Percentiles rank a stretch among this genome's conserved stretches.
phyloP scores from a whole-genome alignment of 2,113 vertebrate species.

The Laterallus jamaicensis region DNA sequence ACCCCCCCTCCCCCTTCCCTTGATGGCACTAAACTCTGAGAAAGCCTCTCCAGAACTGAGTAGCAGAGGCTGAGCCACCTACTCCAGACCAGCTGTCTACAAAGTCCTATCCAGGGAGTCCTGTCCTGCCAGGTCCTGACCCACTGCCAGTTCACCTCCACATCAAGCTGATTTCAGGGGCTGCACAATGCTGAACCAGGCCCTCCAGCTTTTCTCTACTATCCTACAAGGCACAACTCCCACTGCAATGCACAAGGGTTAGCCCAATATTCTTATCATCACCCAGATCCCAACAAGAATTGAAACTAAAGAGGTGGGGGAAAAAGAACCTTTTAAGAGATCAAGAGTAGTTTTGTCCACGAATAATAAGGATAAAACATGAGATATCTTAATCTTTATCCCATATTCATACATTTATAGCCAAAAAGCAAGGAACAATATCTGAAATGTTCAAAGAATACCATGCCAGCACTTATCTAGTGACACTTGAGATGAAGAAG shows the following conservation, averaged over 20 bases:
- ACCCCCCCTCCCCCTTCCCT: neutral
- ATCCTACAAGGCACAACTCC: neutral
- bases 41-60: neutral
- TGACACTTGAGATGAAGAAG: slow-evolving; percentile 69
- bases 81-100: neutral
- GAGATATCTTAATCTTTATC: slow-evolving; percentile 49
- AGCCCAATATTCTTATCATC: neutral
- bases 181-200: neutral
- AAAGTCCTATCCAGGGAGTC: neutral
- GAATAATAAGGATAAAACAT: slow-evolving; percentile 51
- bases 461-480: slow-evolving; percentile 60
- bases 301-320: neutral
- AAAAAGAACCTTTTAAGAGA: slow-evolving; percentile 24
- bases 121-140: neutral
- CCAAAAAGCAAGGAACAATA: slow-evolving; percentile 57
- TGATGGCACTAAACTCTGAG: neutral
- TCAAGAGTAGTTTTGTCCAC: neutral
- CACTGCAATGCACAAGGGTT: neutral
- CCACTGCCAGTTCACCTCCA: neutral
- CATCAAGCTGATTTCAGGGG: neutral
- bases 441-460: slow-evolving; percentile 65
- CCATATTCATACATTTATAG: slow-evolving; percentile 52
- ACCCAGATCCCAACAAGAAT: neutral
- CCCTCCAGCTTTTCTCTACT: neutral
- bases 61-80: neutral